These are phyloP conservation scores for Meda fulgida DNA, from an alignment of 2,797 vertebrate species.

Conservation along the genomic window DNA sequence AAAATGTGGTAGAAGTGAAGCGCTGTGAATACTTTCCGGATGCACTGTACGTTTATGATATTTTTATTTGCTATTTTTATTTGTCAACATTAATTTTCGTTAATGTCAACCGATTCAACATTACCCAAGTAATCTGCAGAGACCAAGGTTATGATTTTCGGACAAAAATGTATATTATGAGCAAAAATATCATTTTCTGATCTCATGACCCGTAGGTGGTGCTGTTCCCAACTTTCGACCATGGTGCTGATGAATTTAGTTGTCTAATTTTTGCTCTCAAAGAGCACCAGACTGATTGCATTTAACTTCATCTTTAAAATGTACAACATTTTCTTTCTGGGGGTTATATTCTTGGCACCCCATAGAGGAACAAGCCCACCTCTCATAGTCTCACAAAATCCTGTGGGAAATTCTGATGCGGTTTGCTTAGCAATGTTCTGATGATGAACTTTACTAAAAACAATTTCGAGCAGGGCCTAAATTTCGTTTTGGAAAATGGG, in stretches of 20 bases:
- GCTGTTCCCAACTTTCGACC: neutral
- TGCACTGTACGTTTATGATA: no score
- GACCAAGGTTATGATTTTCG: neutral
- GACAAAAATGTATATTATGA: neutral
- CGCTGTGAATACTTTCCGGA: no score
- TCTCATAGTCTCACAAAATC: neutral
- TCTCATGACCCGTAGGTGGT: no score
- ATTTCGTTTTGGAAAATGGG: no score
- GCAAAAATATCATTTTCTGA: neutral
- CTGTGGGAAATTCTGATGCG: neutral
- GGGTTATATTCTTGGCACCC: neutral
- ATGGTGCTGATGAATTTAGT: neutral
- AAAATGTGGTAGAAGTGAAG: no score
- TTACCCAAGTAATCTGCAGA: no score
- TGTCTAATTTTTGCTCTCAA: neutral
- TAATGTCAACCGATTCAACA: no score
- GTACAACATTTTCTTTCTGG: neutral
- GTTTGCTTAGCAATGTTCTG: neutral
- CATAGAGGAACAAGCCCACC: neutral
- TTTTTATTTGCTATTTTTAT: no score
- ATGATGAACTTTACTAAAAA: neutral
- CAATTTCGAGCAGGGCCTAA: no score
- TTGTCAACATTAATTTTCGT: no score
- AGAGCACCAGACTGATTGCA: neutral
- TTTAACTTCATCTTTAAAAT: neutral